Percentiles rank a stretch among this genome's conserved stretches.
phyloP scores from a whole-genome alignment of 2,888 invertebrate genomes.

The Arenicola marina region DNA sequence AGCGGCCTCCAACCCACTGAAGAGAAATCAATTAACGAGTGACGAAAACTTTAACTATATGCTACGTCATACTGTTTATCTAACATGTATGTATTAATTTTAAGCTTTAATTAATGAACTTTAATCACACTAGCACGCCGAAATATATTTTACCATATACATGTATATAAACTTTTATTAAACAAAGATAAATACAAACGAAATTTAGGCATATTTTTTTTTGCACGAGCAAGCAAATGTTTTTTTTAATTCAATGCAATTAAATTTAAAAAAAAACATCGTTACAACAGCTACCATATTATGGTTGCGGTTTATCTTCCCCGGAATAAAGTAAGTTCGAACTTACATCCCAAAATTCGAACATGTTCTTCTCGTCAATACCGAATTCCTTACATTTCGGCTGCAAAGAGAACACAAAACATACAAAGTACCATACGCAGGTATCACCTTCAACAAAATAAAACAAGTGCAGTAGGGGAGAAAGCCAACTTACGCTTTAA shows the following conservation, averaged over 20 bases:
- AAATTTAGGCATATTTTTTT: not conserved
- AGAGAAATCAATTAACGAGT: too few relatives aligned
- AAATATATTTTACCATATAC: too few relatives aligned
- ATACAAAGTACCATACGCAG: too few relatives aligned
- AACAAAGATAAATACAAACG: conserved; percentile 6
- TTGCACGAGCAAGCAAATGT: not conserved
- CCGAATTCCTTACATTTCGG: conserved; percentile 95
- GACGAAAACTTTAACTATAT: too few relatives aligned
- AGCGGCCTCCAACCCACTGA: conserved; percentile 96
- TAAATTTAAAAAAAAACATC: not conserved
- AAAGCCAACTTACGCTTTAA: not conserved
- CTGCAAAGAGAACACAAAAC: conserved; percentile 41
- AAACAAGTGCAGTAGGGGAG: not conserved
- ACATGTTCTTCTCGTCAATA: conserved; percentile 96
- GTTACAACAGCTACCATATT: not conserved
- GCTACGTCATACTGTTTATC: too few relatives aligned
- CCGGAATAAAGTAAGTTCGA: not conserved
- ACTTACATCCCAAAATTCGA: conserved; percentile 95
- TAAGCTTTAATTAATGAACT: too few relatives aligned
- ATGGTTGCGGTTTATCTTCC: too few relatives aligned
- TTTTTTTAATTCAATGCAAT: not conserved
- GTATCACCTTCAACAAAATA: not conserved
- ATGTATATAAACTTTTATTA: too few relatives aligned
- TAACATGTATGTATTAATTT: too few relatives aligned
- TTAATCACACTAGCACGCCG: too few relatives aligned